Percentiles rank a stretch among this genome's conserved stretches.
These are phyloP conservation scores for Lepisosteus osseus DNA, from an alignment of 2,113 vertebrate species.

Conservation along the genomic window DNA sequence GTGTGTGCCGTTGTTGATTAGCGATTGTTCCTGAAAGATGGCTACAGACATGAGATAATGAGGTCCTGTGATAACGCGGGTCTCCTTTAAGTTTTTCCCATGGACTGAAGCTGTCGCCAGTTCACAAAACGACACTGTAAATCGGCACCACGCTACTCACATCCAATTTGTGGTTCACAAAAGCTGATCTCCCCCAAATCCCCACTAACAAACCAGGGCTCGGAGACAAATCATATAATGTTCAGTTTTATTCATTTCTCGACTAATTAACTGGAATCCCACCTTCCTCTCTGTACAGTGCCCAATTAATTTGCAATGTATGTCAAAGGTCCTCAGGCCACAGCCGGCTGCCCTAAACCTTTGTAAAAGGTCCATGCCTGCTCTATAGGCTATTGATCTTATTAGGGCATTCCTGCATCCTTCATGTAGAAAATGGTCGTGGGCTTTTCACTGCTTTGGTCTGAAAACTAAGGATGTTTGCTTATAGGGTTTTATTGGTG, in stretches of 20 bases:
- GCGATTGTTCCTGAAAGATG: constrained; percentile 68
- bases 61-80: constrained; percentile 72
- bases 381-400: constrained; percentile 79
- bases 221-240: constrained; percentile 80
- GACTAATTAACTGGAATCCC: constrained; percentile 97
- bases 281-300: constrained; percentile 74
- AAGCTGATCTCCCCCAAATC: constrained; percentile 86
- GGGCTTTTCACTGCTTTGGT: constrained; percentile 56
- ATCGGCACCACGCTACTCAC: constrained; percentile 82
- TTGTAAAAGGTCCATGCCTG: constrained; percentile 75
- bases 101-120: constrained; percentile 81
- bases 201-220: constrained; percentile 78
- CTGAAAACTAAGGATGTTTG: constrained; percentile 63
- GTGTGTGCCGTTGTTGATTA: constrained; percentile 57
- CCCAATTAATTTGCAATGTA: constrained; percentile 84
- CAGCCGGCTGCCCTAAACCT: constrained; percentile 69
- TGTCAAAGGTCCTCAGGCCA: constrained; percentile 80
- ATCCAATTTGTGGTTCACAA: constrained; percentile 88
- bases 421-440: constrained; percentile 58
- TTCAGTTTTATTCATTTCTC: constrained; percentile 81
- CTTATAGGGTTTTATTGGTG: constrained; percentile 76
- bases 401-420: constrained; percentile 69
- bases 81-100: constrained; percentile 81
- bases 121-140: constrained; percentile 81
- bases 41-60: constrained; percentile 82